These are phyloP conservation scores for Agelas oroides DNA, from an alignment of 37 sponge, comb jelly and placozoan genomes.

Conservation along the genomic window DNA sequence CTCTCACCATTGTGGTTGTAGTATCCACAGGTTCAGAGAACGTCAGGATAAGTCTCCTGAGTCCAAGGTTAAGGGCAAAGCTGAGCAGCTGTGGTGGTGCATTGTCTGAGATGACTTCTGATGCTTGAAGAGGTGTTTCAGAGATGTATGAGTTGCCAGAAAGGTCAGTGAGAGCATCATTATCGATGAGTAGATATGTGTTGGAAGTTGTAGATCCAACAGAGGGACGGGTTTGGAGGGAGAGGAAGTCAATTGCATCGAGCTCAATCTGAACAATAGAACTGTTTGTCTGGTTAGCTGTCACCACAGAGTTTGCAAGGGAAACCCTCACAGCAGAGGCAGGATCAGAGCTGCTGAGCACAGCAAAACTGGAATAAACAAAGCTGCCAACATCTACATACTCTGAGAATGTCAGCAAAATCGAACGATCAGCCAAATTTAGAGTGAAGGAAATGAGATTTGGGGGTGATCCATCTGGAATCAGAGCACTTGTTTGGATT, in stretches of 20 bases:
- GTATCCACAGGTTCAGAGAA: slow-evolving; percentile 81
- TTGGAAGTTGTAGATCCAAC: slow-evolving; percentile 55
- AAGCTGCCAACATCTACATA: slow-evolving; percentile 67
- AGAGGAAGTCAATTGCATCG: slow-evolving; percentile 63
- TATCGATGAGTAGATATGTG: slow-evolving; percentile 57
- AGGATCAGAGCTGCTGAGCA: slow-evolving; percentile 31
- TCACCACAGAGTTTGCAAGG: slow-evolving; percentile 54
- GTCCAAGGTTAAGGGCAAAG: slow-evolving; percentile 77
- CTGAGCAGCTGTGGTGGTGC: slow-evolving; percentile 41
- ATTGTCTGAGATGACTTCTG: slow-evolving; percentile 61
- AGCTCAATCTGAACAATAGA: slow-evolving; percentile 66
- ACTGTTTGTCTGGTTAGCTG: slow-evolving; percentile 52
- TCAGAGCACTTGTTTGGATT: slow-evolving; percentile 30
- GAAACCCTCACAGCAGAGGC: slow-evolving; percentile 14
- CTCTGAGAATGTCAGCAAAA: slow-evolving; percentile 87
- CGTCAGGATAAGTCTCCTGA: slow-evolving; percentile 71
- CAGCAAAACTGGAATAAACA: slow-evolving; percentile 14
- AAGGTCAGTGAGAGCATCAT: slow-evolving; percentile 61
- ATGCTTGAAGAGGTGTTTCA: slow-evolving; percentile 30
- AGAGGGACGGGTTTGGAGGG: slow-evolving; percentile 43
- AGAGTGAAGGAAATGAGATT: slow-evolving; percentile 51
- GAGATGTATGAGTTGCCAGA: slow-evolving; percentile 38
- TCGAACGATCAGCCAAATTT: slow-evolving; percentile 57
- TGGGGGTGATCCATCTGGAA: slow-evolving; percentile 71
- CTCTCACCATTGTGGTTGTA: neutral